phyloP scores from a whole-genome alignment of 1,140 invertebrate genomes.

The Anoplolepis gracilipes region DNA sequence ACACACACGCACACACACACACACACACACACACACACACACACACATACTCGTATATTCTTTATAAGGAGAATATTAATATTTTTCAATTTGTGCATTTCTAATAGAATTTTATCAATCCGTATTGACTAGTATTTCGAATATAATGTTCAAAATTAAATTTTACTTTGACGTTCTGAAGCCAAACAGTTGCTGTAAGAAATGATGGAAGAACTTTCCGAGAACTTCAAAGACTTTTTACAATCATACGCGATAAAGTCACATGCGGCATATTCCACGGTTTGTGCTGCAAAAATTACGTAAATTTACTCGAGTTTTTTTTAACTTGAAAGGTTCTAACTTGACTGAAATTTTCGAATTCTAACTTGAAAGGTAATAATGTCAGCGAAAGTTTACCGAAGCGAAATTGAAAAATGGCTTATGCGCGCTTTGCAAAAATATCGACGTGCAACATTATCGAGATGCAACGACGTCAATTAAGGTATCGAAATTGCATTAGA shows the following conservation, averaged over 20 bases:
- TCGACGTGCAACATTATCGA: slow-evolving; percentile 11
- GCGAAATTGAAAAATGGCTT: background rate
- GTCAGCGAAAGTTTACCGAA: background rate
- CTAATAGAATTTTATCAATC: slow-evolving; percentile 23
- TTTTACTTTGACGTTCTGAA: slow-evolving; percentile 10
- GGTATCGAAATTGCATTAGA: slow-evolving; percentile 38
- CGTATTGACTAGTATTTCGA: background rate
- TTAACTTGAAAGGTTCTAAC: slow-evolving; percentile 22
- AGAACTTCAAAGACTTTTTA: slow-evolving; percentile 1
- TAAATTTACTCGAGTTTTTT: background rate
- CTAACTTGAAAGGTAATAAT: slow-evolving; percentile 22
- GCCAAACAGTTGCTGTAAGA: background rate
- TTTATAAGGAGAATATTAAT: background rate
- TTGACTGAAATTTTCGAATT: background rate
- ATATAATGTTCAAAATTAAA: slow-evolving; percentile 8
- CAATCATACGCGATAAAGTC: background rate
- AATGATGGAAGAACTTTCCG: background rate
- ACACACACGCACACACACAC: too few species aligned
- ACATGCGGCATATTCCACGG: background rate
- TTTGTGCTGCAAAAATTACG: background rate
- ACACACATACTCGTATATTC: too few species aligned
- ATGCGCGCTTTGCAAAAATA: slow-evolving; percentile 18
- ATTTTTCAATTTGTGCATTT: background rate
- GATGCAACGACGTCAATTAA: slow-evolving; percentile 35
- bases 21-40: too few species aligned